Conservation (phyloP, 2,888 invertebrate genomes). For the Philaethria dido region DNA sequence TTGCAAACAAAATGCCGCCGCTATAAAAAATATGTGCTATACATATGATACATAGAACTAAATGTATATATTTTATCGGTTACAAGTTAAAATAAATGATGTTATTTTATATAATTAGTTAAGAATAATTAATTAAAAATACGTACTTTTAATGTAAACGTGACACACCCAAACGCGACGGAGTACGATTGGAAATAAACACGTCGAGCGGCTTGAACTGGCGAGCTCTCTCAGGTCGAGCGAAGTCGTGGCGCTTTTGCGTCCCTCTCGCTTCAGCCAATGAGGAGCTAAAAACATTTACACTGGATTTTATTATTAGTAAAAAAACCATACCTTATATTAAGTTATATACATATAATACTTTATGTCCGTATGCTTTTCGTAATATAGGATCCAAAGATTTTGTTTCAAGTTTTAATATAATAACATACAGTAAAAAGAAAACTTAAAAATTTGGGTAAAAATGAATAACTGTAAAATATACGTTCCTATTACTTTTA, state of each 20-base stretch:
- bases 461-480: too few species aligned
- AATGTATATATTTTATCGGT: not conserved
- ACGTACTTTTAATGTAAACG: conserved; percentile 67
- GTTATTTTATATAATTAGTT: conserved; percentile 5
- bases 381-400: too few species aligned
- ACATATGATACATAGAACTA: conserved; percentile 4
- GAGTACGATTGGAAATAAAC: conserved; percentile 72
- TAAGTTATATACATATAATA: too few species aligned
- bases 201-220: conserved; percentile 53
- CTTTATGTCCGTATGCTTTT: too few species aligned
- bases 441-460: too few species aligned
- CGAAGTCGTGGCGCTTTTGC: conserved; percentile 65
- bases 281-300: conserved; percentile 60
- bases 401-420: too few species aligned
- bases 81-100: not conserved
- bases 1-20: conserved; percentile 52
- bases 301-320: conserved; percentile 24
- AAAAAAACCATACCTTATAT: too few species aligned
- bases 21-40: not conserved
- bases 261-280: conserved; percentile 62
- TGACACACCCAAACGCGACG: conserved; percentile 67
- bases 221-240: conserved; percentile 65
- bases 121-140: conserved; percentile 40
- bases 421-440: too few species aligned
- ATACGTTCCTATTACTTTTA: not conserved